Evolutionary conservation across 1,140 invertebrate genomes (phyloP).

Genomic region (Acromyrmex charruanus): DNA sequence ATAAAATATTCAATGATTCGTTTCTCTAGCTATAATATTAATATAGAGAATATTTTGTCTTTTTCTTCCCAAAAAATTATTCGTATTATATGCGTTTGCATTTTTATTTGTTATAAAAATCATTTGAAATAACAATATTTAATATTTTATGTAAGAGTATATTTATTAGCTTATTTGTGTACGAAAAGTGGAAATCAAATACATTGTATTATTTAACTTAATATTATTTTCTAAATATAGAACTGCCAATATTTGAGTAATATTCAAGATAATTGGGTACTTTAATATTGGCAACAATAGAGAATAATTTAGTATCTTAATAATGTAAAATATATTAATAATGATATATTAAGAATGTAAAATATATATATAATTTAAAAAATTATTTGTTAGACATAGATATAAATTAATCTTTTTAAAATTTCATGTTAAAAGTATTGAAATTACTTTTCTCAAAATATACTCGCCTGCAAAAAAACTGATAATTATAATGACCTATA

Average conservation of each 20-base stretch:
- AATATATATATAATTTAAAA: neutral
- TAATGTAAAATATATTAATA: neutral
- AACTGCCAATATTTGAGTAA: slow-evolving; percentile 8
- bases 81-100: neutral
- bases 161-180: neutral
- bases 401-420: neutral
- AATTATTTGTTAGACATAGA: neutral
- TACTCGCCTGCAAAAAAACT: too few relatives aligned
- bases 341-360: neutral
- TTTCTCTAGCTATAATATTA: neutral
- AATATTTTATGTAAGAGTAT: neutral
- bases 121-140: neutral
- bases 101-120: neutral
- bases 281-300: neutral
- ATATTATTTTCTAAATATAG: neutral
- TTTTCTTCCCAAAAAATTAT: neutral
- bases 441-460: neutral
- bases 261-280: neutral
- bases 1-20: slow-evolving; percentile 33
- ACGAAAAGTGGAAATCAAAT: neutral
- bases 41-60: neutral
- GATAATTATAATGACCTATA: too few relatives aligned
- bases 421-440: neutral
- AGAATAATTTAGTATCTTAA: neutral
- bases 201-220: slow-evolving; percentile 3